These are phyloP conservation scores for Staurois parvus DNA, from an alignment of 2,797 vertebrate species.

Conservation along the genomic window DNA sequence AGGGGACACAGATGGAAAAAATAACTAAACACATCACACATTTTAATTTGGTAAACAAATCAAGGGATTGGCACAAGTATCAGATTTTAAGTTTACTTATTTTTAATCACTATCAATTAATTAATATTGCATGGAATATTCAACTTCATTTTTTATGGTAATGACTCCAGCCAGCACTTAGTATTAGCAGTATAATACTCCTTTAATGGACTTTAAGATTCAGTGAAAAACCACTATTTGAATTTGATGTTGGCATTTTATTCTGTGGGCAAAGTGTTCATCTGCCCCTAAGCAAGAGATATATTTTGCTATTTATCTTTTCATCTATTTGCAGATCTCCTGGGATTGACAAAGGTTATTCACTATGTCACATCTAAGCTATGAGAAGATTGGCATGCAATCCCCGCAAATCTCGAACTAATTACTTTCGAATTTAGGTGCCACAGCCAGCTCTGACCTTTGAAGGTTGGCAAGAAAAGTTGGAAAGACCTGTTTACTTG, in stretches of 20 bases:
- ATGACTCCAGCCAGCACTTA: background rate
- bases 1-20: background rate
- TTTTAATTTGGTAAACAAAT: background rate
- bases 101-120: background rate
- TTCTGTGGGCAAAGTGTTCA: slow-evolving; percentile 58
- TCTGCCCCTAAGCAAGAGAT: slow-evolving; percentile 61
- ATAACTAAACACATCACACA: background rate
- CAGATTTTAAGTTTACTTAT: background rate
- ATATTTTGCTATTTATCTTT: slow-evolving; percentile 71
- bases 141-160: background rate
- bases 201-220: slow-evolving; percentile 13
- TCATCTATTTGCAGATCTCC: slow-evolving; percentile 71
- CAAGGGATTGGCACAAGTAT: background rate
- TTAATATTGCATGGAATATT: background rate
- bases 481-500: slow-evolving; percentile 66
- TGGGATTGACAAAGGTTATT: slow-evolving; percentile 72
- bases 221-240: slow-evolving; percentile 16
- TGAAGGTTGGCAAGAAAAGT: slow-evolving; percentile 74
- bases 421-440: slow-evolving; percentile 78
- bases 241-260: slow-evolving; percentile 56
- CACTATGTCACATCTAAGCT: slow-evolving; percentile 70
- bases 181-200: background rate
- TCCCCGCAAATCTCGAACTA: slow-evolving; percentile 76
- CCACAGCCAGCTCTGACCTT: slow-evolving; percentile 75
- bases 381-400: slow-evolving; percentile 75